These are phyloP conservation scores for Sympetrum striolatum DNA, from an alignment of 2,888 invertebrate genomes.

Conservation along the genomic window DNA sequence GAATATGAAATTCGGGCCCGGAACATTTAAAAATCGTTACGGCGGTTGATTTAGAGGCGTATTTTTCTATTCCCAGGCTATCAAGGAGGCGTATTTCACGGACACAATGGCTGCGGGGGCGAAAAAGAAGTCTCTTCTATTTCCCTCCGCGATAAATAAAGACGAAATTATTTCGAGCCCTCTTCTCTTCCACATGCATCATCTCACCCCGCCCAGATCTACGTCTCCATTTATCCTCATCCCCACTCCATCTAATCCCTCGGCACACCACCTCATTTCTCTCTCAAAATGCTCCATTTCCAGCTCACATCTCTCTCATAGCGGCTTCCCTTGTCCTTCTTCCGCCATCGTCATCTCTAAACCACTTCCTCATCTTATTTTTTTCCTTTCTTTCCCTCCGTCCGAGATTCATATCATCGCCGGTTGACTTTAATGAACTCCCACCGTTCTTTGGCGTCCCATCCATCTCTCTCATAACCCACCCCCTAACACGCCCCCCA, in stretches of 20 bases:
- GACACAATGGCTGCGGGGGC: background rate
- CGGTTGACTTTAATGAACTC: slow-evolving; percentile 43
- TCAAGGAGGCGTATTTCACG: background rate
- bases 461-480: slow-evolving; percentile 17
- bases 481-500: background rate
- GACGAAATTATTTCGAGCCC: slow-evolving; percentile 7
- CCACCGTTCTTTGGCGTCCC: slow-evolving; percentile 20
- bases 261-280: slow-evolving; percentile 32
- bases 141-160: slow-evolving; percentile 16
- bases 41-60: no score
- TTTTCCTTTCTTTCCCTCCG: background rate
- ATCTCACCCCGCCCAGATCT: background rate
- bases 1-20: no score
- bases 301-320: slow-evolving; percentile 34
- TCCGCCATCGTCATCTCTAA: slow-evolving; percentile 16
- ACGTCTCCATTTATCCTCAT: background rate
- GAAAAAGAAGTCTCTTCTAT: slow-evolving; percentile 8
- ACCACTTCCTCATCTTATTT: slow-evolving; percentile 34
- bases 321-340: slow-evolving; percentile 12
- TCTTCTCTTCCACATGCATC: slow-evolving; percentile 6
- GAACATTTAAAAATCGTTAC: no score
- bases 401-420: slow-evolving; percentile 39
- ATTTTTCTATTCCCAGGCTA: background rate
- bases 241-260: background rate
- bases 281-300: slow-evolving; percentile 33